Conservation (phyloP, 1,140 invertebrate species). For the Trinorchestia longiramus region DNA sequence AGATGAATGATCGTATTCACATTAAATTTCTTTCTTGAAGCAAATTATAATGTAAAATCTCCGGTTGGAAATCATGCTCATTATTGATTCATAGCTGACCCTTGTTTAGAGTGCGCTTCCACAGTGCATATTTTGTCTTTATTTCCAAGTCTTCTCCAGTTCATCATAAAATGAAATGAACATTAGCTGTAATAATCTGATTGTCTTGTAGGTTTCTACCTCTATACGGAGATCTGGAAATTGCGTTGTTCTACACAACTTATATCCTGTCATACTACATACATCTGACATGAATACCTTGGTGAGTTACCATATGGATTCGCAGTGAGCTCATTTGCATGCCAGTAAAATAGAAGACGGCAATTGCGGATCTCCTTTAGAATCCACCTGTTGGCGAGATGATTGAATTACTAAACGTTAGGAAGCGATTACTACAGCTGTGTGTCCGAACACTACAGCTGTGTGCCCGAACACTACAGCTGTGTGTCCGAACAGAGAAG, state of each 20-base stretch:
- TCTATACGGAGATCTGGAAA: neutral
- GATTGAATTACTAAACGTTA: neutral
- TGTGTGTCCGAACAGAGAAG: too few species aligned
- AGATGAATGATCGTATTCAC: too few species aligned
- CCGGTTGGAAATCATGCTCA: too few species aligned
- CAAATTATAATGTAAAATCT: too few species aligned
- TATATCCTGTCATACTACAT: neutral
- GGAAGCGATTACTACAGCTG: neutral
- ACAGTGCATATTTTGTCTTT: too few species aligned
- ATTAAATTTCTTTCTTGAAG: too few species aligned
- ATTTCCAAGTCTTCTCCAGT: too few species aligned
- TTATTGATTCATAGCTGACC: too few species aligned
- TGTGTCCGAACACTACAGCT: too few species aligned
- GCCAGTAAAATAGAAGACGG: neutral
- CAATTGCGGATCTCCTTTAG: neutral
- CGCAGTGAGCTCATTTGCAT: neutral
- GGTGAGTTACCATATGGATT: neutral
- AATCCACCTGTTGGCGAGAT: neutral
- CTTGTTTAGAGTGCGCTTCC: too few species aligned
- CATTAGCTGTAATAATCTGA: neutral
- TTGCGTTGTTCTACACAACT: neutral
- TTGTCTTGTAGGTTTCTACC: neutral
- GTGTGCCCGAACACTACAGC: too few species aligned
- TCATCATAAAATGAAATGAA: too few species aligned
- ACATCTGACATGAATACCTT: neutral